Conservation (phyloP, 1,140 invertebrate genomes). For the Hypsibius dujardini region DNA sequence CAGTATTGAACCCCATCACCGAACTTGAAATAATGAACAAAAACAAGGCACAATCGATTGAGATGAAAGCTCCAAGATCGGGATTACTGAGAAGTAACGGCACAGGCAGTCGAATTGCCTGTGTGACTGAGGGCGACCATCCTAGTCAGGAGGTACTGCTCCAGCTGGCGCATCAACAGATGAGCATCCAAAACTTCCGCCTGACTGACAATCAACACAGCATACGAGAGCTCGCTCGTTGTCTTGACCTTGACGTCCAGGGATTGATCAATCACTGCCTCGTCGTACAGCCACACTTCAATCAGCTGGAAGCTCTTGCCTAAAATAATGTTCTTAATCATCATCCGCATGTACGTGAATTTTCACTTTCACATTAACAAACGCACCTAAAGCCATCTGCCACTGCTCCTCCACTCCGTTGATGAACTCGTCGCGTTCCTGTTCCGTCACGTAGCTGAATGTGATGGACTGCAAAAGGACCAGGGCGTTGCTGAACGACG, state of each 20-base stretch:
- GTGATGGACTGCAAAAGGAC: neutral
- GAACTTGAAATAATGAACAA: too few species aligned
- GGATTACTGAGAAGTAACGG: too few species aligned
- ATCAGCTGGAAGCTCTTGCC: slow-evolving; percentile 4
- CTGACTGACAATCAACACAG: neutral
- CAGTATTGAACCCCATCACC: too few species aligned
- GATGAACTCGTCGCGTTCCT: neutral
- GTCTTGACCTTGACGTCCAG: neutral
- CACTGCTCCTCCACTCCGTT: neutral
- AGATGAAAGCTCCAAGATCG: too few species aligned
- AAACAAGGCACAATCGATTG: too few species aligned
- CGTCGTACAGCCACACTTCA: neutral
- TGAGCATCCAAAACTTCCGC: neutral
- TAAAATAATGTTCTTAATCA: neutral
- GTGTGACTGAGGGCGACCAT: neutral
- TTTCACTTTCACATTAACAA: neutral
- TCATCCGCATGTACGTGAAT: neutral
- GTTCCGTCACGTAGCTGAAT: neutral
- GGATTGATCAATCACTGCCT: neutral
- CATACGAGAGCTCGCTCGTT: neutral
- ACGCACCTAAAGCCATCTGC: neutral
- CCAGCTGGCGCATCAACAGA: neutral
- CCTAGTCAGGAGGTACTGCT: neutral
- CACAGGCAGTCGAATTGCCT: too few species aligned
- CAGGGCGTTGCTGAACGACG: neutral